A percentile compares a stretch with the other conserved stretches of the same genome.
phyloP scores from a whole-genome alignment of 2,797 vertebrate genomes.

The Poecilia velifera region DNA sequence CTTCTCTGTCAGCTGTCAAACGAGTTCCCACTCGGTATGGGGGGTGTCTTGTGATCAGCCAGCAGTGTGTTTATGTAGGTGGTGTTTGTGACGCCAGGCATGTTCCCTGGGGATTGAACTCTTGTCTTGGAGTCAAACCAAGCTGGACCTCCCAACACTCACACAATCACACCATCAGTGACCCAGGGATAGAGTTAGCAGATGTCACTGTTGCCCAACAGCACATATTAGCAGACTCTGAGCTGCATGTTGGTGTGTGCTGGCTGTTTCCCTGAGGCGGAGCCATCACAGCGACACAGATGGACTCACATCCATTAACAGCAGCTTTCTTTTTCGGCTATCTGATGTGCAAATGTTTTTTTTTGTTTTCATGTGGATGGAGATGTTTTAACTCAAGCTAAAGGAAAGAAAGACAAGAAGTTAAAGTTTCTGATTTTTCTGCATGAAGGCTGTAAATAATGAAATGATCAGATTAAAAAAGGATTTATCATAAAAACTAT shows the following conservation, averaged over 20 bases:
- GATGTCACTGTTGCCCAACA: constrained; percentile 12
- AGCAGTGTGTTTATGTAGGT: constrained; percentile 31
- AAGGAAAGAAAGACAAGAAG: background rate
- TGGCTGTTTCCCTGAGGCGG: constrained; percentile 15
- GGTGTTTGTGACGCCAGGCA: constrained; percentile 24
- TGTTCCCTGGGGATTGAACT: constrained; percentile 52
- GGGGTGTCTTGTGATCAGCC: constrained; percentile 53
- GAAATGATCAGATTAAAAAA: background rate
- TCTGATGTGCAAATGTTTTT: background rate
- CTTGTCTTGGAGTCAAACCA: constrained; percentile 48
- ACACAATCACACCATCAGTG: constrained; percentile 10
- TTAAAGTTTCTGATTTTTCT: background rate
- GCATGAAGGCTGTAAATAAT: background rate
- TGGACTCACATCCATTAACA: background rate
- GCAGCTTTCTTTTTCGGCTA: background rate
- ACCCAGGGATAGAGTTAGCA: constrained; percentile 12
- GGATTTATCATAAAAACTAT: background rate
- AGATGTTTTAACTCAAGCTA: background rate
- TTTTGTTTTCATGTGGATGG: background rate
- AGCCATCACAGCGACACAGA: constrained; percentile 4
- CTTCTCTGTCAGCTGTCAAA: constrained; percentile 37
- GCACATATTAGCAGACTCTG: constrained; percentile 27
- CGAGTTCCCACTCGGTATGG: constrained; percentile 56
- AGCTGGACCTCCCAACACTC: constrained; percentile 9
- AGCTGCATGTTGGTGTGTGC: constrained; percentile 23